Evolutionary conservation across 2,113 vertebrate species (phyloP).

Genomic region (Tachysurus fulvidraco): DNA sequence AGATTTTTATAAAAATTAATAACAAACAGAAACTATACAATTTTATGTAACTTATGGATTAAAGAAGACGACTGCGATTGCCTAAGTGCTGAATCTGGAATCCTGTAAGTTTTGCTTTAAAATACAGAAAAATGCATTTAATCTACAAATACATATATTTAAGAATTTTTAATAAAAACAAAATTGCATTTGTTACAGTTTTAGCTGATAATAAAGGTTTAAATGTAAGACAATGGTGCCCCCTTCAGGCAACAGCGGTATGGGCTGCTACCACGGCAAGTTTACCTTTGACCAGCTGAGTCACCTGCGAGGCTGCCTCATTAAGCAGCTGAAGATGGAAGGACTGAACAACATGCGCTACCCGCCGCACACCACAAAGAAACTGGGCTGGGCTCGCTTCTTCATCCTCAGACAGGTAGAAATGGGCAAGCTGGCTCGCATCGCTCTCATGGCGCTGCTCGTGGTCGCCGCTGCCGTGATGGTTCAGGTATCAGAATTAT

Average conservation of each 20-base stretch:
- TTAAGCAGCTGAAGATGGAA: conserved; percentile 80
- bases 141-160: not conserved
- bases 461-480: conserved; percentile 64
- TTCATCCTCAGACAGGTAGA: conserved; percentile 72
- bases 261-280: conserved; percentile 85
- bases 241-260: conserved; percentile 84
- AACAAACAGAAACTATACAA: not conserved
- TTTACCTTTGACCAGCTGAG: conserved; percentile 85
- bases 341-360: conserved; percentile 77
- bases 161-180: not conserved
- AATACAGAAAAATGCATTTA: not conserved
- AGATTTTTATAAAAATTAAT: not conserved
- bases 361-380: conserved; percentile 81
- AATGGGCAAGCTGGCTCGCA: conserved; percentile 62
- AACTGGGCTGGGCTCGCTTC: conserved; percentile 80
- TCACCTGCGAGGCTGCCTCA: conserved; percentile 80
- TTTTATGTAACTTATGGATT: not conserved
- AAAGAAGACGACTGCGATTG: not conserved
- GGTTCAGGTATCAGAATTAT: conserved; percentile 61
- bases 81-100: not conserved
- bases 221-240: conserved; percentile 12
- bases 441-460: conserved; percentile 67
- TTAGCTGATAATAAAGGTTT: not conserved
- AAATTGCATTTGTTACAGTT: not conserved
- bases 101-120: not conserved